Conservation (phyloP, 2,888 invertebrate genomes). For the Plutella xylostella region DNA sequence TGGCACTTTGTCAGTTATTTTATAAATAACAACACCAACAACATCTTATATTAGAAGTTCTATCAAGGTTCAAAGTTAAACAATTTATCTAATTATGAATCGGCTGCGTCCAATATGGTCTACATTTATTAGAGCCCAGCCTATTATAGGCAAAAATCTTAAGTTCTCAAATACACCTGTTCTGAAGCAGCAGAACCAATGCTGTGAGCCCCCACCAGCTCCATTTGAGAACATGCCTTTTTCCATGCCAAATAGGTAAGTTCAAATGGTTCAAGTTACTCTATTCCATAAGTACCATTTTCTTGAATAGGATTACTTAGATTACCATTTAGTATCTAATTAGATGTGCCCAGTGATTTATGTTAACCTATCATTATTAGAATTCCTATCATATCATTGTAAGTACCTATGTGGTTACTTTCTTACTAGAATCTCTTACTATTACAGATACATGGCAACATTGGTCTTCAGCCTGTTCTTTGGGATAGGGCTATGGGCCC, state of each 20-base stretch:
- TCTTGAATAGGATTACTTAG: no score
- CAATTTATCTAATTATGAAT: no score
- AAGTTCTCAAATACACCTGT: no score
- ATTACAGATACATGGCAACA: conserved; percentile 39
- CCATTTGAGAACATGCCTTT: conserved; percentile 52
- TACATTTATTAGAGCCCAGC: no score
- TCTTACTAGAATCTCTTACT: background rate
- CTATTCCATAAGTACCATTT: background rate
- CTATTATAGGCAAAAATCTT: no score
- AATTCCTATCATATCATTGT: background rate
- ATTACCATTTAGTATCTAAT: background rate
- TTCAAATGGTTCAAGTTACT: background rate
- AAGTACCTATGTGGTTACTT: background rate
- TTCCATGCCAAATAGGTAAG: conserved; percentile 37
- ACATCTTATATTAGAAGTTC: no score
- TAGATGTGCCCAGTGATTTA: background rate
- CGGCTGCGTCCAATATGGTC: no score
- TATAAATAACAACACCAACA: no score
- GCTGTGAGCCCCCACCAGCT: conserved; percentile 30
- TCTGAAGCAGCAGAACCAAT: no score
- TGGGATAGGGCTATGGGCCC: conserved; percentile 45
- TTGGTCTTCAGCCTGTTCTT: conserved; percentile 36
- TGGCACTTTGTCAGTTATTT: no score
- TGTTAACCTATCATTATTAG: background rate
- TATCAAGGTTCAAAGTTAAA: no score